phyloP scores from a whole-genome alignment of 30 jellyfish, hydroid and myxozoan species.

The Rhopilema esculentum region DNA sequence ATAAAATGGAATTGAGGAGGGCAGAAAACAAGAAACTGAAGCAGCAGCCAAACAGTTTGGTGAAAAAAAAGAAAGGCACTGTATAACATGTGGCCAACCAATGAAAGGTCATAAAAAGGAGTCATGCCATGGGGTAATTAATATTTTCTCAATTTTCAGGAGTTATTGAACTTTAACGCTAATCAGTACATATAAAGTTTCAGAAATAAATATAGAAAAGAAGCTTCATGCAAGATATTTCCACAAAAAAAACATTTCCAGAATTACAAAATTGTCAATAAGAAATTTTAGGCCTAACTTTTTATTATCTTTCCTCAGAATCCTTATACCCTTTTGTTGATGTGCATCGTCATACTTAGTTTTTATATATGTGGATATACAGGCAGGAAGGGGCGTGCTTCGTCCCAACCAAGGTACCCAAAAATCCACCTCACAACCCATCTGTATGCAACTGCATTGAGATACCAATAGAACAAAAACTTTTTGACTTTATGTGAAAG shows the following conservation, averaged over 20 bases:
- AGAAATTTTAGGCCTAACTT: neutral
- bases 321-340: constrained; percentile 1
- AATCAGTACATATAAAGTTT: neutral
- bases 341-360: constrained; percentile 7
- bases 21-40: neutral
- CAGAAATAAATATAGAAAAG: neutral
- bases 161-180: neutral
- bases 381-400: constrained; percentile 24
- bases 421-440: constrained; percentile 51
- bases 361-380: neutral
- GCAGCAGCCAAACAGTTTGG: constrained; percentile 8
- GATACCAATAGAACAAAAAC: constrained; percentile 2
- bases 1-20: constrained; percentile 1
- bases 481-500: neutral
- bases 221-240: neutral
- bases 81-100: constrained; percentile 7
- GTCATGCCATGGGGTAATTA: constrained; percentile 5
- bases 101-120: constrained; percentile 4
- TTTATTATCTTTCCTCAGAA: constrained; percentile 6
- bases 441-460: constrained; percentile 16
- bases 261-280: neutral
- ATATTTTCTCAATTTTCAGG: neutral
- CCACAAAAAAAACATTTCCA: neutral
- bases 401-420: constrained; percentile 28
- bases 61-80: neutral